phyloP scores from a whole-genome alignment of 2,797 vertebrate species.

The Taeniopygia guttata region DNA sequence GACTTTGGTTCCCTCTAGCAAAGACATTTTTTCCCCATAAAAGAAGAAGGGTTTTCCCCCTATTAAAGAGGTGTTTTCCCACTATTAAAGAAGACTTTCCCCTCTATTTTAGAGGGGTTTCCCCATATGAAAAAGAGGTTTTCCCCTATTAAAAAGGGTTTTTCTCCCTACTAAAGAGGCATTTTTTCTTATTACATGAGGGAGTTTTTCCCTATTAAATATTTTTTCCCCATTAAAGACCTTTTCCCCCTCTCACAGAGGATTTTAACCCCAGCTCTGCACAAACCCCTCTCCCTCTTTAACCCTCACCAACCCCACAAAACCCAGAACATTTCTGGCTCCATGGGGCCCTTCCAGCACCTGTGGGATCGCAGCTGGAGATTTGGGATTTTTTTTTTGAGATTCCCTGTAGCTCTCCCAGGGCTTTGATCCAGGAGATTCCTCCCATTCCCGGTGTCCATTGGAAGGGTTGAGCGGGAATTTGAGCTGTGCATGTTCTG shows the following conservation, averaged over 20 bases:
- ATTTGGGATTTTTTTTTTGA: neutral
- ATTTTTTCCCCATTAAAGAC: accelerated
- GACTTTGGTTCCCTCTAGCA: too few species aligned
- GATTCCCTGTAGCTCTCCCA: neutral
- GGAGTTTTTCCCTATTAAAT: neutral
- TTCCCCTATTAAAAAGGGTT: neutral
- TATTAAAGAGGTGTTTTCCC: too few species aligned
- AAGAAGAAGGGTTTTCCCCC: too few species aligned
- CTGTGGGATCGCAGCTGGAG: accelerated
- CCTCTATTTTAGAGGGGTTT: neutral
- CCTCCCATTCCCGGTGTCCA: conserved; percentile 1
- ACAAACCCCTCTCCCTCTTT: neutral
- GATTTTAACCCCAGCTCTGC: neutral
- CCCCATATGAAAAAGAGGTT: neutral
- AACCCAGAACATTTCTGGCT: neutral
- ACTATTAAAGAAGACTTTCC: neutral
- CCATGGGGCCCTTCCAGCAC: accelerated
- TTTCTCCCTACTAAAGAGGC: neutral
- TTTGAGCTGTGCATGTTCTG: conserved; percentile 63
- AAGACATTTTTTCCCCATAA: too few species aligned
- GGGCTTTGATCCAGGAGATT: neutral
- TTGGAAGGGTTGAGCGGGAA: conserved; percentile 58
- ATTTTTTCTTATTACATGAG: neutral
- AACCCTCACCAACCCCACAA: neutral
- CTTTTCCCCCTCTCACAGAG: neutral